Conservation (phyloP, 2,797 vertebrate species). For the Pangasius djambal region DNA sequence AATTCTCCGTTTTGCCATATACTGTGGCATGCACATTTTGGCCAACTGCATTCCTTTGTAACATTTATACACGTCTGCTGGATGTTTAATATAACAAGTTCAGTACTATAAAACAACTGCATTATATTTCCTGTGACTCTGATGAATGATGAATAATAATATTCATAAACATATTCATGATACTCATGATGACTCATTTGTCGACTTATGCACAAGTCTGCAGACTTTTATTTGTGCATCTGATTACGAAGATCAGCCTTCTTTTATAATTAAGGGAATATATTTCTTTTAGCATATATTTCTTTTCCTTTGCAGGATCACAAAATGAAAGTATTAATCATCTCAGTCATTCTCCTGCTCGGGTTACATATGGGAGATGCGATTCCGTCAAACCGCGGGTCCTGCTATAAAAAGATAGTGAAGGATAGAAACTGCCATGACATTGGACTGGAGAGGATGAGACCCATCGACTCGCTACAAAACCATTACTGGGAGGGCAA, state of each 20-base stretch:
- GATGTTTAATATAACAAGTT: neutral
- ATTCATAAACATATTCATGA: neutral
- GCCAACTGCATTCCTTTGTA: neutral
- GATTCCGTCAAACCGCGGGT: conserved; percentile 62
- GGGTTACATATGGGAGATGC: conserved; percentile 54
- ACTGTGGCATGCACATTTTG: neutral
- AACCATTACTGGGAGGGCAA: conserved; percentile 79
- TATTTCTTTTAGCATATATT: neutral
- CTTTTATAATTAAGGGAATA: neutral
- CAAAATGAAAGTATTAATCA: conserved; percentile 63
- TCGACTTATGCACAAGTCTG: neutral
- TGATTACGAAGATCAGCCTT: neutral
- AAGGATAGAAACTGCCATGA: conserved; percentile 69
- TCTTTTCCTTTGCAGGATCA: neutral
- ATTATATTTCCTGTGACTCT: neutral
- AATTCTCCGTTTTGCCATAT: neutral
- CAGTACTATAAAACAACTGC: neutral
- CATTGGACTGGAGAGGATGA: conserved; percentile 64
- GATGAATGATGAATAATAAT: neutral
- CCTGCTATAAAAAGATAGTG: conserved; percentile 76
- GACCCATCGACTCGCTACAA: conserved; percentile 63
- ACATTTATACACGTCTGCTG: neutral
- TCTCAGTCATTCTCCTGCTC: conserved; percentile 61
- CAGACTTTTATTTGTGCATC: neutral
- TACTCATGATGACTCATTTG: neutral